A percentile compares a stretch with the other conserved stretches of the same genome.
Conservation (phyloP, 2,797 vertebrate species). For the Mormyrus hasselquistii region DNA sequence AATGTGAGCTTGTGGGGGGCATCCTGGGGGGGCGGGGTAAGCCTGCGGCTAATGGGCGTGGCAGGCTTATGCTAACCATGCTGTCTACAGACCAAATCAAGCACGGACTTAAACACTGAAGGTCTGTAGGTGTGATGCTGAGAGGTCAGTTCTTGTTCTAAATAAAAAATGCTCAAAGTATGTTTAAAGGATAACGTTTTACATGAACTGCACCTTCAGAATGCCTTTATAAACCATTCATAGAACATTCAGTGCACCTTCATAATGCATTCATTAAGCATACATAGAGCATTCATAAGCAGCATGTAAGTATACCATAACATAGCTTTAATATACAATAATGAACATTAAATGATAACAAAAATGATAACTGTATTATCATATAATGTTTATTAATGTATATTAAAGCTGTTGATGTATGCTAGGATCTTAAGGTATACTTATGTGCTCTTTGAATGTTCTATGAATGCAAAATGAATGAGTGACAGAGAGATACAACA, state of each 20-base stretch:
- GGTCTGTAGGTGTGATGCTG: background rate
- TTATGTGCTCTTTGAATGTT: background rate
- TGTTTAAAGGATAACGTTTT: background rate
- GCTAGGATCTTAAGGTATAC: background rate
- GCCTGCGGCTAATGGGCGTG: background rate
- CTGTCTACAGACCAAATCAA: background rate
- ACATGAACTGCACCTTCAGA: background rate
- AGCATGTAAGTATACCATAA: background rate
- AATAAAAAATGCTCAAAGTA: background rate
- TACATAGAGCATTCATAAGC: background rate
- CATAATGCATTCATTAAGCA: background rate
- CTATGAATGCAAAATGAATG: background rate
- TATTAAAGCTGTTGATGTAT: background rate
- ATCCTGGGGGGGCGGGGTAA: background rate
- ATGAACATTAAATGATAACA: background rate
- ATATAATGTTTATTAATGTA: background rate
- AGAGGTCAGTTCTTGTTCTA: background rate
- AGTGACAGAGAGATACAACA: background rate
- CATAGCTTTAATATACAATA: background rate
- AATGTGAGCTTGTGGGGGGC: background rate
- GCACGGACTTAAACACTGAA: background rate
- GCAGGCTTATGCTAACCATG: background rate
- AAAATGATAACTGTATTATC: background rate
- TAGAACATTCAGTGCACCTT: background rate
- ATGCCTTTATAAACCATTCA: background rate